Base-by-base conservation (phyloP, 2,797 vertebrate genomes). In the Alcedo quadribrachys region DNA sequence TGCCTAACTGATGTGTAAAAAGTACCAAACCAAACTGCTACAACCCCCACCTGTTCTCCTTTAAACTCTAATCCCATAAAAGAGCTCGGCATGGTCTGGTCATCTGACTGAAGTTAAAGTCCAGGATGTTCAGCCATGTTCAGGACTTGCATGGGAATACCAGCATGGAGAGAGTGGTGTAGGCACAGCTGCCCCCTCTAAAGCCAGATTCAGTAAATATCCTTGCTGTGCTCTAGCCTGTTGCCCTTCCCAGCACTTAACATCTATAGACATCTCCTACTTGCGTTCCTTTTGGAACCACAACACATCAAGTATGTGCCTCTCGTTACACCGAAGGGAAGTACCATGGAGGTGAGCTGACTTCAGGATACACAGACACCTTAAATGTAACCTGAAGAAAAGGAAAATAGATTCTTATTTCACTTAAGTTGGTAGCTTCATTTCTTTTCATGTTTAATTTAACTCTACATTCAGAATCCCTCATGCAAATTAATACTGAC, bases 401-500 rank as follows among this genome's bases (percentile, higher is more conserved):
- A 50, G 27, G 37, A 73, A 54, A 65, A 54, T 1, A 3, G 15
- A 42, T 70, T 19, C 7, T 11, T 50, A 20, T 9, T 61, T 65
- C 30, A 37, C 24, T 40, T 82, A 45, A 32, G 15, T 24, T 77
- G 53, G 37, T 50, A 33, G 65, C 43, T 80, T 65, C 9, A 28
- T 78, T 89, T 81, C 28, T 81, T 18, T 19, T 13, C 0, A 1
- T 48, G 22, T 83, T 92, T 42, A 27, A 74, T 91, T 92, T 87
- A 46, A 73, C 37, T 87, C 58, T 78, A 16, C 37, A 5, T 79
- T 91, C 45, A 65, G 37, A 81, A 73, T 33, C 45, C 73, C 54
- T 87, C 20, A 69, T 65, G 88, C 79, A 94, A 94, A 93, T 93
- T 55, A 73, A 57, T 71, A 71, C 37, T 35, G 63, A 37, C 83